Evolutionary conservation across 2,888 invertebrate species (phyloP), one percentile per base, ranked within the genome.

Genomic region (Oligia fasciuncula): DNA sequence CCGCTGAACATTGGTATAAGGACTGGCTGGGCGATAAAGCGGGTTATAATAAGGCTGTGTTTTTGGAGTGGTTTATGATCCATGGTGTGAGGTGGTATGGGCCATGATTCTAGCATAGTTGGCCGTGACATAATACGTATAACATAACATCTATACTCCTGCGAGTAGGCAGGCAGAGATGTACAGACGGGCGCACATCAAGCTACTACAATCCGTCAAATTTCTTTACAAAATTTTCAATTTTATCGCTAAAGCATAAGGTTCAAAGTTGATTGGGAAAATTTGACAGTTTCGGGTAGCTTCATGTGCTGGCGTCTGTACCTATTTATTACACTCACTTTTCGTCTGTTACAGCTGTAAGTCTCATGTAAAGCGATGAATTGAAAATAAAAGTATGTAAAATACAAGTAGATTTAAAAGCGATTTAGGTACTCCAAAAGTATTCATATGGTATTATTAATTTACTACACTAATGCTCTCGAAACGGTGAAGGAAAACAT

Each of bases 41-140:
- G 49, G 46, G 46, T 57, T 57, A 81, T 40, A 40, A 19, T 29
- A 46, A 14, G 29, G 23, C 40, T 17, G 23, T 29, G 49, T 5
- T 84, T 77, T 69, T 77, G 78, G 78, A 35, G 40, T 60, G 1
- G 19, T n/a, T 83, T 75, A 76, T 83, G 76, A 29, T 8, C 51
- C 17, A 67, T 67, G 9, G 79, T 68, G 67, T 80, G 57, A 43
- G 49, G 60, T 75, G 0, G 29, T 19, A n/a, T 75, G 9, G 46
- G 46, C 17, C 67, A 68, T 76, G 9, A 2, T 62, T 35, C 6
- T 29, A 23, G 9, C 23, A 54, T 57, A 19, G 1, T 14, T 17
- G n/a, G 14, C 8, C n/a, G 8, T 76, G 77, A 67, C 17, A 67
- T 67, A 60, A 80, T 63, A 49, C 75, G 8, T 9, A 43, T 19